Base-by-base conservation (phyloP, 2,797 vertebrate species). In the Schizopygopsis malacanthus region DNA sequence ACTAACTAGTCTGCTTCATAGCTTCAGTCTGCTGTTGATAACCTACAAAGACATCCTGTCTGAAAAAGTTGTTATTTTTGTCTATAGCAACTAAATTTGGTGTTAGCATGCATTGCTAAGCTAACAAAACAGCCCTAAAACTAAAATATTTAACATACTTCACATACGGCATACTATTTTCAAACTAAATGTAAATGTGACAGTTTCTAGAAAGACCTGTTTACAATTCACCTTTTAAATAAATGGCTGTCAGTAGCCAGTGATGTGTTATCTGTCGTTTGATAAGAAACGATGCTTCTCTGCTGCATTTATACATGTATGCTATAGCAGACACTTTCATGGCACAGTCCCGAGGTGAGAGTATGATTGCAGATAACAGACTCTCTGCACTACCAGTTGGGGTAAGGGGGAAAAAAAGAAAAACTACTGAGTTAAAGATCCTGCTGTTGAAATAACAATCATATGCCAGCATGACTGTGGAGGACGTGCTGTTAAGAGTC, bases 401-500 rank as follows among this genome's bases (percentile, higher is more conserved):
- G 65, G 28, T 33, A 33, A 28, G 22, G 5, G 5, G 3, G 1
- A 56, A 54, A 81, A 73, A 28, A 71, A 71, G 70, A 77, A 33
- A 33, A 33, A 2, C 2, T 33, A 33, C 41, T n/a, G 7, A 67
- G 54, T 20, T 59, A 72, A 63, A 33, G 52, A 85, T 59, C n/a
- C 52, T 79, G 50, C 83, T 37, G 65, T 22, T 71, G 65, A 71
- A 82, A 79, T 77, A 86, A 75, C 65, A 90, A 86, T 88, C 87
- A 90, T 91, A 84, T 90, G 86, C 84, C 90, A 73, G 84, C 73
- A 77, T 81, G 90, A 85, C 75, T 82, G 13, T 85, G 88, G 90
- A 90, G 90, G 88, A 85, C 81, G 5, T n/a, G 61, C 61, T 47
- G 77, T 33, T 67, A 81, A 28, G 70, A 70, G 70, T 67, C n/a